Conservation (phyloP, 2,888 invertebrate species). For the Lamproptera curius region DNA sequence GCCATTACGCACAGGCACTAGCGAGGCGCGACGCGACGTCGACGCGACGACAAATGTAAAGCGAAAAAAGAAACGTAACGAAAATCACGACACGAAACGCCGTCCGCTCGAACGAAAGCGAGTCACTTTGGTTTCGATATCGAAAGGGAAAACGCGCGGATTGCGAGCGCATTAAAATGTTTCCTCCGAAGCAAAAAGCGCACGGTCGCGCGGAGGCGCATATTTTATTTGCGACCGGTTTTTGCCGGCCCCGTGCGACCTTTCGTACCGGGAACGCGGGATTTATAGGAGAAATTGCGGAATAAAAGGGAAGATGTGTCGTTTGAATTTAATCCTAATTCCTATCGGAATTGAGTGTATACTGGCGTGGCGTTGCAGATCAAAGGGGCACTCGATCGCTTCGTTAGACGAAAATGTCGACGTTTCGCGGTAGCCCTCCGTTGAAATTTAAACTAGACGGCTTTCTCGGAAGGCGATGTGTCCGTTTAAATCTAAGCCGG, state of each 20-base stretch:
- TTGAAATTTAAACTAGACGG: constrained; percentile 72
- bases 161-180: constrained; percentile 7
- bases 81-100: constrained; percentile 1
- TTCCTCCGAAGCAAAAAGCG: background rate
- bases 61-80: background rate
- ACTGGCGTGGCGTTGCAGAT: constrained; percentile 40
- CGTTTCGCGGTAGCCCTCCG: constrained; percentile 64
- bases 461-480: constrained; percentile 55
- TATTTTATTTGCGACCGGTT: background rate
- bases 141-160: constrained; percentile 13
- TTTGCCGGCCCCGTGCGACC: constrained; percentile 10
- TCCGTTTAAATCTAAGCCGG: constrained; percentile 42
- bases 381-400: constrained; percentile 69
- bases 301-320: constrained; percentile 19
- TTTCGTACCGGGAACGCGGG: constrained; percentile 9
- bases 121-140: constrained; percentile 7
- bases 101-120: background rate
- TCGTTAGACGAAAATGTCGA: constrained; percentile 65
- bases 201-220: background rate
- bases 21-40: background rate
- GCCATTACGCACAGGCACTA: background rate
- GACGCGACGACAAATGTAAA: no score
- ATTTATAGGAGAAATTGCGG: constrained; percentile 22
- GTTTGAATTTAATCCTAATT: constrained; percentile 10
- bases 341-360: constrained; percentile 24